Evolutionary conservation across 2,113 vertebrate species (phyloP).

Genomic region (Colaptes auratus): DNA sequence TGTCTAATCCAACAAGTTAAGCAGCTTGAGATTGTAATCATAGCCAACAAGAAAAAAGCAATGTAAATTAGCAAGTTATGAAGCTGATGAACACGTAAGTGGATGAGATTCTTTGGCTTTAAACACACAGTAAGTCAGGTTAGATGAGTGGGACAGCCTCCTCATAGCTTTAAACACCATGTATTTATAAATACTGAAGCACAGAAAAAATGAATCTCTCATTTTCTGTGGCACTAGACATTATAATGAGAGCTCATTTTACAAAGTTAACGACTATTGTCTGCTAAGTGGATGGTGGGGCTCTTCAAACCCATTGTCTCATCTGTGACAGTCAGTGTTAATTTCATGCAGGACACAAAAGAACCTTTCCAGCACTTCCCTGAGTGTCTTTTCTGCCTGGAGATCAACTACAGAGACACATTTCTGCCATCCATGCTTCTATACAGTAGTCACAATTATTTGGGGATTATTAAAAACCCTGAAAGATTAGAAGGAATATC

Average conservation of each 20-base stretch:
- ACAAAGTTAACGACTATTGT: background rate
- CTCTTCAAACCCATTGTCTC: background rate
- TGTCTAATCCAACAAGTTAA: constrained; percentile 46
- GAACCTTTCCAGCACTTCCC: background rate
- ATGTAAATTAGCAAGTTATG: constrained; percentile 21
- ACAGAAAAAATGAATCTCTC: background rate
- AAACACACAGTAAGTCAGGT: background rate
- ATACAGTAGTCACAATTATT: background rate
- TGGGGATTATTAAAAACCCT: background rate
- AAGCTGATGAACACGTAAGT: background rate
- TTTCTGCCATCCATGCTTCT: background rate
- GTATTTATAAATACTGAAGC: background rate
- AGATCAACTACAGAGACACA: background rate
- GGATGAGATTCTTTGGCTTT: background rate
- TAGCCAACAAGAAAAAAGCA: constrained; percentile 8
- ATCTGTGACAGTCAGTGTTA: background rate
- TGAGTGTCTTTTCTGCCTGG: background rate
- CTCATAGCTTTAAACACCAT: background rate
- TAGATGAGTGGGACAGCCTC: background rate
- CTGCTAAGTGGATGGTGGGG: background rate
- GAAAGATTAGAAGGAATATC: background rate
- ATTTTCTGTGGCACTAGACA: constrained; percentile 1
- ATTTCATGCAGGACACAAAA: background rate
- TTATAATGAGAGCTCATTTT: background rate
- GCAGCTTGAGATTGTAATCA: background rate